These are phyloP conservation scores for Trachythela sp. DNA, from an alignment of 64 coral and sea anemone genomes.

Conservation along the genomic window DNA sequence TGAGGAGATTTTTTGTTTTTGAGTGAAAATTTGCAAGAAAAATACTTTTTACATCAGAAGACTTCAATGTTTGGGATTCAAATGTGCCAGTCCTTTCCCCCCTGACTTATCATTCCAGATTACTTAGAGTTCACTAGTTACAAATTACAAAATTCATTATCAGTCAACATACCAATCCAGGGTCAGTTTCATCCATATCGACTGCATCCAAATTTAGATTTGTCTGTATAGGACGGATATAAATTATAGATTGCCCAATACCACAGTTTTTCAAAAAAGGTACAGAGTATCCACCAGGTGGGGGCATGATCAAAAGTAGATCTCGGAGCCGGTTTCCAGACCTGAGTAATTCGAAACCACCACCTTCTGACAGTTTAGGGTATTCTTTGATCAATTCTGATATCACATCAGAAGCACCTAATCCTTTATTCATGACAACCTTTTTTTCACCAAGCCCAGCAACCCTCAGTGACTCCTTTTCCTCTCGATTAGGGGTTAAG, in stretches of 20 bases:
- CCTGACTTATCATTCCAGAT: no score
- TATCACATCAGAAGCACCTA: neutral
- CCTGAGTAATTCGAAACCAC: conserved; percentile 7
- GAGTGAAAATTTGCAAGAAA: no score
- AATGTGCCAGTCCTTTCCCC: no score
- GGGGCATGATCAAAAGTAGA: conserved; percentile 16
- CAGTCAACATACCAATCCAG: neutral
- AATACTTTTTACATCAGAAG: no score
- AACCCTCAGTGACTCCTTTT: neutral
- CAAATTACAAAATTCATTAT: no score
- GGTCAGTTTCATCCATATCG: neutral
- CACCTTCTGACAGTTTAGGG: neutral
- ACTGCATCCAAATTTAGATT: conserved; percentile 13
- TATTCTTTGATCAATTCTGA: neutral
- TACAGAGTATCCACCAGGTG: conserved; percentile 18
- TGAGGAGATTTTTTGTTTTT: no score
- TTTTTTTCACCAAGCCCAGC: conserved; percentile 9
- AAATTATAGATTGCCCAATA: conserved; percentile 47
- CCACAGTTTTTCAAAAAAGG: conserved; percentile 1
- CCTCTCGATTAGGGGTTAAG: neutral
- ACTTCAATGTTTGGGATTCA: no score
- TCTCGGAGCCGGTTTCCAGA: conserved; percentile 17
- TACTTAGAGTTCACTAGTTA: no score
- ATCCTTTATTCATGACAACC: neutral
- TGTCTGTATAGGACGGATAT: conserved; percentile 51